These are phyloP conservation scores for Poecile montanus DNA, from an alignment of 2,797 vertebrate genomes.

Conservation along the genomic window DNA sequence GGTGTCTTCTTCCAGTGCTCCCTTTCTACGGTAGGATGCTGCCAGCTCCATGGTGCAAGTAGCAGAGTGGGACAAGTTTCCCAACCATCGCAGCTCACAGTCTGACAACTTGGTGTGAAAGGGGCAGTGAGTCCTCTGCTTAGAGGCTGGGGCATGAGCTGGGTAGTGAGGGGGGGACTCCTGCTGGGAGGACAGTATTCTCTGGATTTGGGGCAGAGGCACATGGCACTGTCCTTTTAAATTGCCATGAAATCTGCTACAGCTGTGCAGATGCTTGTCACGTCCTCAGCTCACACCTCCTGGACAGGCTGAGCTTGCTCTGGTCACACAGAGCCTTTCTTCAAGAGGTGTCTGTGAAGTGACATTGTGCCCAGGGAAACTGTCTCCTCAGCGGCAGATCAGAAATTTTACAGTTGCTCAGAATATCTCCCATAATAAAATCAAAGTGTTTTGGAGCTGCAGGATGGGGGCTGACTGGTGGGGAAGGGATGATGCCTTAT, in stretches of 20 bases:
- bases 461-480: neutral
- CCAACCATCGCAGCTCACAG: neutral
- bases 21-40: fast-evolving
- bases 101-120: neutral
- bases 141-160: neutral
- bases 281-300: neutral
- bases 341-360: neutral
- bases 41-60: neutral
- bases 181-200: neutral
- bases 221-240: neutral
- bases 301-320: neutral
- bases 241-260: neutral
- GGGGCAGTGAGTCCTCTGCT: neutral
- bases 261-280: neutral
- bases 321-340: neutral
- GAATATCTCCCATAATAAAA: neutral
- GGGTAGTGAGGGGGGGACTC: neutral
- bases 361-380: neutral
- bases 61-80: fast-evolving
- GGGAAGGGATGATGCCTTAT: neutral
- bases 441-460: neutral
- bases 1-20: fast-evolving
- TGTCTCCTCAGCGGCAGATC: neutral
- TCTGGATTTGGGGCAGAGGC: neutral
- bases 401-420: neutral